Evolutionary conservation across 2,113 vertebrate species (phyloP).

Genomic region (Xyliphius kryptos): DNA sequence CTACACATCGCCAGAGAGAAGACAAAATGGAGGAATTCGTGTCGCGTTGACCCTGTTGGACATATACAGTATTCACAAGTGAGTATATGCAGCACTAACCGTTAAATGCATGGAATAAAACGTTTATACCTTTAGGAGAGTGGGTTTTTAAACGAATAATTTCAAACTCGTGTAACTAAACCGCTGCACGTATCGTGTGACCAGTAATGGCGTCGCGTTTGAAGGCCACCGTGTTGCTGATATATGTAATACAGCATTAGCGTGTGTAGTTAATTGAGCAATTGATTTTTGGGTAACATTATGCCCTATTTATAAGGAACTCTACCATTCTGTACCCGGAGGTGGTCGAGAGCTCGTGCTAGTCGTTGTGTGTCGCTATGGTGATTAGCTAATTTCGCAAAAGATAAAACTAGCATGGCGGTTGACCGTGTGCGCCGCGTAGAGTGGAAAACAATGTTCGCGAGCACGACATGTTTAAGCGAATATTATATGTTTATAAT

Average conservation of each 20-base stretch:
- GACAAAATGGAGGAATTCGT: conserved; percentile 39
- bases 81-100: conserved; percentile 22
- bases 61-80: conserved; percentile 13
- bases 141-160: too few relatives aligned
- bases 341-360: too few relatives aligned
- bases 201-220: conserved; percentile 34
- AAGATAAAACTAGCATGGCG: not conserved
- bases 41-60: conserved; percentile 22
- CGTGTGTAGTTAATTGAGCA: not conserved
- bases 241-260: too few relatives aligned
- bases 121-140: too few relatives aligned
- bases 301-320: too few relatives aligned
- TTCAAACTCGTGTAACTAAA: not conserved
- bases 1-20: conserved; percentile 24
- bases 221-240: conserved; percentile 21
- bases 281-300: too few relatives aligned
- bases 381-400: conserved; percentile 2
- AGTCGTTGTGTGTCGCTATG: conserved; percentile 9
- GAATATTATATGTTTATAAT: too few relatives aligned
- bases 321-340: too few relatives aligned
- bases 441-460: too few relatives aligned
- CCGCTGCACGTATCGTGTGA: not conserved
- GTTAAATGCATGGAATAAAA: too few relatives aligned
- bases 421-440: too few relatives aligned
- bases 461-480: too few relatives aligned